A percentile compares a stretch with the other conserved stretches of the same genome.
Conservation (phyloP, 2,888 invertebrate species). For the Lasioglossum vierecki region DNA sequence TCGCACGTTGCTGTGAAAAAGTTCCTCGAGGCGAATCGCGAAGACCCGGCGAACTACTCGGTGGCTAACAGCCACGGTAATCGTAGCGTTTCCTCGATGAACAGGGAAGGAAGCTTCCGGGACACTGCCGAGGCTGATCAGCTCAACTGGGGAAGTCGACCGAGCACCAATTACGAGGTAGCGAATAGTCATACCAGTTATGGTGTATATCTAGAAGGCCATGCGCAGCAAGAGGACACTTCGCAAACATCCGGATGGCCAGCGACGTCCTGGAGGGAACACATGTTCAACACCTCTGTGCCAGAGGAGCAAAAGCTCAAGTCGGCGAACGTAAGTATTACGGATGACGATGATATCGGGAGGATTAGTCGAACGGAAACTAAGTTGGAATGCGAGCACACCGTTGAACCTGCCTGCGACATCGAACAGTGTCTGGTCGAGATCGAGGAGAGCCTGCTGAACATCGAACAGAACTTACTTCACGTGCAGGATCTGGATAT, state of each 20-base stretch:
- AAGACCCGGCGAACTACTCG: slow-evolving; percentile 58
- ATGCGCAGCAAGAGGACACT: slow-evolving; percentile 54
- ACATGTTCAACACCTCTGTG: not conserved
- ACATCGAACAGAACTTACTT: slow-evolving; percentile 78
- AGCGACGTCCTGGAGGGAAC: slow-evolving; percentile 48
- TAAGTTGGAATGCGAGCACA: slow-evolving; percentile 41
- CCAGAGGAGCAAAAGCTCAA: slow-evolving; percentile 14
- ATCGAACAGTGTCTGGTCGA: slow-evolving; percentile 79
- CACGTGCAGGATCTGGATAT: slow-evolving; percentile 79
- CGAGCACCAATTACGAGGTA: slow-evolving; percentile 71
- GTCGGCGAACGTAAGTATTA: not conserved
- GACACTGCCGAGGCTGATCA: slow-evolving; percentile 43
- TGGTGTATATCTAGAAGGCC: slow-evolving; percentile 74
- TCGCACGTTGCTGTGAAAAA: slow-evolving; percentile 56
- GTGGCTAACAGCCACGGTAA: slow-evolving; percentile 75
- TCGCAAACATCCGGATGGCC: slow-evolving; percentile 49
- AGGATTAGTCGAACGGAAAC: slow-evolving; percentile 15
- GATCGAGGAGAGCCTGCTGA: slow-evolving; percentile 79
- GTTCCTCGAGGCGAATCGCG: slow-evolving; percentile 38
- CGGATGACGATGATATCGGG: not conserved
- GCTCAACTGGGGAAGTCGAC: slow-evolving; percentile 46
- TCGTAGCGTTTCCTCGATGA: slow-evolving; percentile 65
- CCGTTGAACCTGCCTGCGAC: slow-evolving; percentile 65
- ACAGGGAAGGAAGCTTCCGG: slow-evolving; percentile 58
- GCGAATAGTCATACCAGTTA: slow-evolving; percentile 79